Conservation (phyloP, 1,140 invertebrate species). For the Idris sp. region DNA sequence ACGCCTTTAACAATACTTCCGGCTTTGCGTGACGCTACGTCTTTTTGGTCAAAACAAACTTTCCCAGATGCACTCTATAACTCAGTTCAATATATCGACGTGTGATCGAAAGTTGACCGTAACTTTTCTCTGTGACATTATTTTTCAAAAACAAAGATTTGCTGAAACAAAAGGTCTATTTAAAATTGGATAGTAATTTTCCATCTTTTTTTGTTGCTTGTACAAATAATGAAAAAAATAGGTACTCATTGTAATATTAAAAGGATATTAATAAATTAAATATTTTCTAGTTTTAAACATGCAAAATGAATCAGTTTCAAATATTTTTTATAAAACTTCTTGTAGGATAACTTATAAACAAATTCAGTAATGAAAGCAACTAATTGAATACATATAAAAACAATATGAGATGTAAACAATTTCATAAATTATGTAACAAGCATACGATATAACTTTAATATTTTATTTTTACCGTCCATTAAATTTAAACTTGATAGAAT, state of each 20-base stretch:
- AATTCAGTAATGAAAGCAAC: no score
- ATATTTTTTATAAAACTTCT: no score
- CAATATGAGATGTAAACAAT: conserved; percentile 35
- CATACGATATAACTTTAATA: conserved; percentile 45
- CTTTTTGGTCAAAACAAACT: conserved; percentile 53
- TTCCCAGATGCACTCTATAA: conserved; percentile 34
- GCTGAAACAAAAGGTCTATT: no score
- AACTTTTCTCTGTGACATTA: background rate
- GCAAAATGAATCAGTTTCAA: no score
- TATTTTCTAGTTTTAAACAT: no score
- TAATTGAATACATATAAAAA: conserved; percentile 10
- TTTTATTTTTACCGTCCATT: conserved; percentile 52
- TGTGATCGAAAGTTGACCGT: conserved; percentile 7
- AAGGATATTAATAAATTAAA: no score
- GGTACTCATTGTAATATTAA: no score
- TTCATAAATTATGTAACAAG: conserved; percentile 56
- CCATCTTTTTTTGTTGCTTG: no score
- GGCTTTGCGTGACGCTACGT: conserved; percentile 43
- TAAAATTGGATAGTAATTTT: no score
- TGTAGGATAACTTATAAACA: no score
- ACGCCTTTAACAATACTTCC: conserved; percentile 61
- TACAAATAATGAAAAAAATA: no score
- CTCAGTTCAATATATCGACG: conserved; percentile 19
- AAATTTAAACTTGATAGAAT: no score
- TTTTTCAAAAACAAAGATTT: conserved; percentile 5